A percentile compares a stretch with the other conserved stretches of the same genome.
Conservation (phyloP, 2,797 vertebrate species). For the Melanotaenia parkinsoni region DNA sequence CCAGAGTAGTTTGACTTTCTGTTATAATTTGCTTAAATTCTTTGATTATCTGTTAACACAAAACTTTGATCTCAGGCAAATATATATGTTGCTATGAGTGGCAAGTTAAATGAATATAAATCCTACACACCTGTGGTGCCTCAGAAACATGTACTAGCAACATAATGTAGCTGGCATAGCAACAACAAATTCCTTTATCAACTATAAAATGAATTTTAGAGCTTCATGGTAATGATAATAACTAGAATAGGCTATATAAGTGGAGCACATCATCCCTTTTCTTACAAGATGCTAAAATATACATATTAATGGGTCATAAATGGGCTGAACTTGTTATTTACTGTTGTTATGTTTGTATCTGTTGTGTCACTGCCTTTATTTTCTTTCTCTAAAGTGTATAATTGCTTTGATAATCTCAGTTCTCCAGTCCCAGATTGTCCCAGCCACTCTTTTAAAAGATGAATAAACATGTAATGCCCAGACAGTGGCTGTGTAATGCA, state of each 20-base stretch:
- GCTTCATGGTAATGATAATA: not conserved
- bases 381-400: not conserved
- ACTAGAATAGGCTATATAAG: not conserved
- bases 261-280: not conserved
- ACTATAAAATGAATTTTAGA: not conserved
- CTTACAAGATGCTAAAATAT: not conserved
- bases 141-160: conserved; percentile 60
- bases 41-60: conserved; percentile 45
- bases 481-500: not conserved
- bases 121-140: conserved; percentile 64
- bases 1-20: conserved; percentile 35
- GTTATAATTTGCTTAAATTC: conserved; percentile 39
- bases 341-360: not conserved
- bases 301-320: not conserved
- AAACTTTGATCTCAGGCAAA: conserved; percentile 57
- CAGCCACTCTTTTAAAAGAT: not conserved
- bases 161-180: conserved; percentile 44
- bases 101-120: conserved; percentile 61
- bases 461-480: not conserved
- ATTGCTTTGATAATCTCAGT: not conserved
- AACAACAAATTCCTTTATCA: not conserved
- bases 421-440: not conserved
- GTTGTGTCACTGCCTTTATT: not conserved
- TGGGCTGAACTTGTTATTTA: not conserved
- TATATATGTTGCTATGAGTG: conserved; percentile 61